A percentile compares a stretch with the other conserved stretches of the same genome.
Evolutionary conservation across 2,888 invertebrate genomes (phyloP).

Genomic region (Chelonus formosanus): DNA sequence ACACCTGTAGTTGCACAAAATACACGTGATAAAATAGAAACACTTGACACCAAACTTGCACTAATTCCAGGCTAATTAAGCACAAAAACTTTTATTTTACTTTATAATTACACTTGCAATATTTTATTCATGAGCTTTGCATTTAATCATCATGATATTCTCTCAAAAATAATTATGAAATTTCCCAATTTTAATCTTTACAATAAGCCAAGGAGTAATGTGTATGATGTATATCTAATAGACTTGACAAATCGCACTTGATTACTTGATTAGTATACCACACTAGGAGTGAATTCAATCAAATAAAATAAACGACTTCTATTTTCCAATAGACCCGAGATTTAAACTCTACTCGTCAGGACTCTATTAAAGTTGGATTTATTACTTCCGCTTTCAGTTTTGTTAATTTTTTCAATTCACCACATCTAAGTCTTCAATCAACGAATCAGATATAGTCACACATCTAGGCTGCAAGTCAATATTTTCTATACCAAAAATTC

Average conservation of each 20-base stretch:
- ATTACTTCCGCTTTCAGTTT: conserved; percentile 20
- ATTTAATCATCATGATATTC: conserved; percentile 1
- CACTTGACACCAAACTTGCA: conserved; percentile 26
- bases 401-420: conserved; percentile 13
- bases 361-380: conserved; percentile 17
- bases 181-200: no score
- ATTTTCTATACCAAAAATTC: no score
- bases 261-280: no score
- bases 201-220: no score
- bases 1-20: conserved; percentile 41
- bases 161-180: neutral
- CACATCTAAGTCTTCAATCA: neutral
- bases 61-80: conserved; percentile 22
- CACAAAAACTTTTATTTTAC: conserved; percentile 9
- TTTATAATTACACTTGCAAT: conserved; percentile 16
- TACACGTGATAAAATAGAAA: conserved; percentile 28
- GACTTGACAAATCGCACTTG: conserved; percentile 2
- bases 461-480: neutral
- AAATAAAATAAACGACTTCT: conserved; percentile 33
- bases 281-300: conserved; percentile 21
- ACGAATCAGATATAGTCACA: neutral
- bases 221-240: no score
- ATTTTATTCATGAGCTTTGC: conserved; percentile 6
- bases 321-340: conserved; percentile 34
- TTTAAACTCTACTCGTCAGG: conserved; percentile 20